Percentiles rank a stretch among this genome's conserved stretches.
Conservation (phyloP, 2,113 vertebrate genomes). For the Raja brachyura region DNA sequence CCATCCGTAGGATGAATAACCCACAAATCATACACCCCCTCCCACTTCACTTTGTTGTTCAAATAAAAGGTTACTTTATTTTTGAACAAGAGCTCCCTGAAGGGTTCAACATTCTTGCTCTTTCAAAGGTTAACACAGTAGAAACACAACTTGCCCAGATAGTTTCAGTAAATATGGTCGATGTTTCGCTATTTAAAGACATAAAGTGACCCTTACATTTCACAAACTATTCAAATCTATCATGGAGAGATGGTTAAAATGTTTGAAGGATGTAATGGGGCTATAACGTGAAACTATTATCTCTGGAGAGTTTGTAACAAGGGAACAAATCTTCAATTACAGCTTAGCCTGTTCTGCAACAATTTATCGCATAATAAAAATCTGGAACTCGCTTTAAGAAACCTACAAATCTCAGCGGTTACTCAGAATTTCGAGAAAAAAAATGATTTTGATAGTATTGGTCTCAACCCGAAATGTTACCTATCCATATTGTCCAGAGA, state of each 20-base stretch:
- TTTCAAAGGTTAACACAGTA: background rate
- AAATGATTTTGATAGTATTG: too few species aligned
- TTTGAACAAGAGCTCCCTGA: background rate
- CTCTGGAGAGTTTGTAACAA: background rate
- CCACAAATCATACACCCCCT: background rate
- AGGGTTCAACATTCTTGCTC: background rate
- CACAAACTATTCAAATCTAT: background rate
- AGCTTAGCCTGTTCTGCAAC: background rate
- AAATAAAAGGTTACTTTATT: background rate
- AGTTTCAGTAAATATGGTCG: background rate
- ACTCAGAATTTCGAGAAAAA: background rate
- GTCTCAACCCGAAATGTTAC: too few species aligned
- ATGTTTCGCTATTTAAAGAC: conserved; percentile 8
- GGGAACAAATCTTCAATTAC: background rate
- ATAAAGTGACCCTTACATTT: background rate
- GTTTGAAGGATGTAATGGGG: background rate
- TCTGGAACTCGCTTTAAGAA: background rate
- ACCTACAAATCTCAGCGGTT: background rate
- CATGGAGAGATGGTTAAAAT: background rate
- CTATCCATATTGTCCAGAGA: too few species aligned
- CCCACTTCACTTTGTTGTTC: background rate
- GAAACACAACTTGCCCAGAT: background rate
- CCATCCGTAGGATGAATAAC: background rate
- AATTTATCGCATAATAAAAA: background rate
- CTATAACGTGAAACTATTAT: background rate